Base-by-base conservation (phyloP, 2,113 vertebrate genomes). In the Onychostruthus taczanowskii region DNA sequence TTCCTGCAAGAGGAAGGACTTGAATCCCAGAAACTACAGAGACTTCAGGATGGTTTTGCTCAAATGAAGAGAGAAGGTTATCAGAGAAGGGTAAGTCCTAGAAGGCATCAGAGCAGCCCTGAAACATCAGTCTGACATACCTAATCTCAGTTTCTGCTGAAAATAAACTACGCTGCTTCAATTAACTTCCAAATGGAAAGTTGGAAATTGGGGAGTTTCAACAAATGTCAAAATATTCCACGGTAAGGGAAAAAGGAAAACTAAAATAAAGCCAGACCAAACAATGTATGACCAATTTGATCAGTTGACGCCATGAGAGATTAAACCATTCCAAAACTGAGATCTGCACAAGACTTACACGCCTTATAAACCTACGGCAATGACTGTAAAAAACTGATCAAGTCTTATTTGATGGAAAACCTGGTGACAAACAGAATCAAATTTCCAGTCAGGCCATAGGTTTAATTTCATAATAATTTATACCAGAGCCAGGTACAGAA, bases 171-270 rank as follows among this genome's bases (percentile, higher is more conserved):
- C 12, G 11, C 64, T 92, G 16, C 22, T 88, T 91, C 83, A 52
- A 83, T 70, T 63, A 88, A 47, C 79, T 86, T 96, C 64, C 56
- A 78, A 85, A 93, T 56, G 64, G 82, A 90, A 95, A 91, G 39
- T 43, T 78, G 35, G 52, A 95, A 88, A 7, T 75, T 84, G 22
- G 4, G 19, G 56, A 90, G 43, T 74, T 93, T 90, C 85, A 80
- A 64, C 44, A 92, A 94, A 84, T 21, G n/a, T 95, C 75, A 95
- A 88, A 95, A 86, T 93, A 96, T 93, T 90, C 68, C 94, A 86
- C 16, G 6, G 84, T 72, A 66, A 76, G 52, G 24, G n/a, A 85
- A 92, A 95, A 86, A 86, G 7, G 28, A 92, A 92, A 93, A 55
- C 46, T 94, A 80, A 94, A 93, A 83, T 62, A 88, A 83, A 95